Evolutionary conservation across 2,113 vertebrate genomes (phyloP).

Genomic region (Mellivora capensis): DNA sequence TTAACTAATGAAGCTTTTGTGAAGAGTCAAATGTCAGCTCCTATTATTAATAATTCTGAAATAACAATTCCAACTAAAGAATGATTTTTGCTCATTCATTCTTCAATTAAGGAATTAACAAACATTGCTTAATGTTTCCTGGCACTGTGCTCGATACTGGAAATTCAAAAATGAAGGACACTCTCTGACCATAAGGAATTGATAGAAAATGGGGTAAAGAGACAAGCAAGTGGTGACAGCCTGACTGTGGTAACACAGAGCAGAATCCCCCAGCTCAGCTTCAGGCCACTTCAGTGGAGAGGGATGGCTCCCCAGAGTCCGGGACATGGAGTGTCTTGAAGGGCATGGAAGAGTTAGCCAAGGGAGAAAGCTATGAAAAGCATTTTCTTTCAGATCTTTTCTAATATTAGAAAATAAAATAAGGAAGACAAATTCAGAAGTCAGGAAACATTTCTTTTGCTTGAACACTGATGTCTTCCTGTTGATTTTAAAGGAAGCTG

Average conservation of each 20-base stretch:
- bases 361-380: not conserved
- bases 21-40: not conserved
- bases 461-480: not conserved
- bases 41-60: not conserved
- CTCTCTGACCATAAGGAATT: not conserved
- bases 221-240: not conserved
- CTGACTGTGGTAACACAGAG: not conserved
- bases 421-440: not conserved
- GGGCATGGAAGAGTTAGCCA: not conserved
- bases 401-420: not conserved
- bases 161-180: not conserved
- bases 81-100: slow-evolving; percentile 8
- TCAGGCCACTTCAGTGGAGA: not conserved
- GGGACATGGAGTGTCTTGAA: not conserved
- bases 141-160: not conserved
- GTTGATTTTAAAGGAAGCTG: not conserved
- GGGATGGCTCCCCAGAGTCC: not conserved
- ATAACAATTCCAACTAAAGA: not conserved
- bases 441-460: not conserved
- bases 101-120: not conserved
- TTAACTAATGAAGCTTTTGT: not conserved
- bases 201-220: not conserved
- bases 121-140: not conserved
- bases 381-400: not conserved
- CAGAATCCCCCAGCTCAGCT: not conserved